These are phyloP conservation scores for Ptychoptera contaminata DNA, from an alignment of 2,888 invertebrate species.

Conservation along the genomic window DNA sequence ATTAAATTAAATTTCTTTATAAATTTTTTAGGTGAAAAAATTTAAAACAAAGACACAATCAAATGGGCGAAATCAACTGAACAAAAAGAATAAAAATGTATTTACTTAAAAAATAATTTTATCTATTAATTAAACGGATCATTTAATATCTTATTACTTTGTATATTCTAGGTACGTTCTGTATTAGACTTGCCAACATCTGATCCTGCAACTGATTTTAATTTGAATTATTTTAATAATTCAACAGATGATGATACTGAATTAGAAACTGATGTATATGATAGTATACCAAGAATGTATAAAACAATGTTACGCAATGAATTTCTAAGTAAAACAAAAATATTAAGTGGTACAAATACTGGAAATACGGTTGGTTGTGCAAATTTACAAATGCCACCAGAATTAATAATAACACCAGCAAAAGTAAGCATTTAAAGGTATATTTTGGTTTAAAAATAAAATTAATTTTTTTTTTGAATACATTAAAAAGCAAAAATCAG, in stretches of 20 bases:
- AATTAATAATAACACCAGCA: slow-evolving; percentile 31
- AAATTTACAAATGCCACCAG: slow-evolving; percentile 29
- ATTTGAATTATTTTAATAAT: slow-evolving; percentile 20
- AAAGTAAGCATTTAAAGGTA: slow-evolving; percentile 13
- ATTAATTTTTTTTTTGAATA: not conserved
- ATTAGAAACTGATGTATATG: slow-evolving; percentile 21
- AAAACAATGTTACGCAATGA: slow-evolving; percentile 20
- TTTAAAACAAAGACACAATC: no score
- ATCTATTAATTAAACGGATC: not conserved
- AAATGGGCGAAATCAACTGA: no score
- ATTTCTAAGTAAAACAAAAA: slow-evolving; percentile 16
- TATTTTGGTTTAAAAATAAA: not conserved
- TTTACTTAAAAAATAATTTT: not conserved
- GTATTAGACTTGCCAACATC: slow-evolving; percentile 41
- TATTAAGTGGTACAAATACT: slow-evolving; percentile 6
- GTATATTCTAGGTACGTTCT: slow-evolving; percentile 19
- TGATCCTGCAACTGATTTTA: slow-evolving; percentile 46
- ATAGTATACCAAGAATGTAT: slow-evolving; percentile 7
- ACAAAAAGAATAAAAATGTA: not conserved
- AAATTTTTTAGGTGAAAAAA: no score
- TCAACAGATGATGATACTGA: slow-evolving; percentile 49
- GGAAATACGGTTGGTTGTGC: slow-evolving; percentile 3
- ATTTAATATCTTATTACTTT: not conserved
- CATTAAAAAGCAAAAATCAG: not conserved
- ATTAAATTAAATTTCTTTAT: no score